phyloP scores from a whole-genome alignment of 2,113 vertebrate genomes.

The Siphamia tubifer region DNA sequence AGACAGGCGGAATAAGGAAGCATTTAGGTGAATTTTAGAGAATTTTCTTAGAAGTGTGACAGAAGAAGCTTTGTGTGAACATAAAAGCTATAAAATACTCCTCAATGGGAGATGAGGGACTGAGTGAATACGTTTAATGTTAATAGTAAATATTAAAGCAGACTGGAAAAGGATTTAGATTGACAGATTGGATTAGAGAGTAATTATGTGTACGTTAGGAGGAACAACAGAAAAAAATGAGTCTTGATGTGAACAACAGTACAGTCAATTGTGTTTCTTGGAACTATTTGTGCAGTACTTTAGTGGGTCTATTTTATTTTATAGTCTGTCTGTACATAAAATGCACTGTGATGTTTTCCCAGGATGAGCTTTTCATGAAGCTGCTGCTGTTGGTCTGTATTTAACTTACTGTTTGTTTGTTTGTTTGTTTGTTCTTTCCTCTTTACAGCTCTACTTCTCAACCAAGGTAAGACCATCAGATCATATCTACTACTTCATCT shows the following conservation, averaged over 20 bases:
- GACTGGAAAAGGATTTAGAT: no score
- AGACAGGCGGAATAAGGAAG: neutral
- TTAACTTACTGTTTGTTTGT: neutral
- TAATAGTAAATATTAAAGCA: no score
- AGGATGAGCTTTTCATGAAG: neutral
- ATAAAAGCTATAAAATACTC: no score
- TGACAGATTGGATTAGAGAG: no score
- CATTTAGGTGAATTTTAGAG: neutral
- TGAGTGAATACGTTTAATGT: no score
- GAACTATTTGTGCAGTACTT: neutral
- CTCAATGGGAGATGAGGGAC: no score
- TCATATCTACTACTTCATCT: neutral
- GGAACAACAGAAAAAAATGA: no score
- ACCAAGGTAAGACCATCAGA: conserved; percentile 85
- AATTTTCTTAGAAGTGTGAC: neutral
- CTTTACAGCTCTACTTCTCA: conserved; percentile 82
- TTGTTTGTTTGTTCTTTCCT: conserved; percentile 37
- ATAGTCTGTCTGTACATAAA: no score
- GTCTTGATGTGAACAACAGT: no score
- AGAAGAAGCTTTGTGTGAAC: neutral
- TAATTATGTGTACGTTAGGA: no score
- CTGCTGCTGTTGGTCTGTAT: neutral
- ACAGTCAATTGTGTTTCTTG: no score
- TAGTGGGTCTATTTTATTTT: no score
- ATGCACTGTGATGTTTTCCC: neutral